Percentiles rank a stretch among this genome's conserved stretches.
phyloP scores from a whole-genome alignment of 2,113 vertebrate genomes.

The Cyprinodon tularosa region DNA sequence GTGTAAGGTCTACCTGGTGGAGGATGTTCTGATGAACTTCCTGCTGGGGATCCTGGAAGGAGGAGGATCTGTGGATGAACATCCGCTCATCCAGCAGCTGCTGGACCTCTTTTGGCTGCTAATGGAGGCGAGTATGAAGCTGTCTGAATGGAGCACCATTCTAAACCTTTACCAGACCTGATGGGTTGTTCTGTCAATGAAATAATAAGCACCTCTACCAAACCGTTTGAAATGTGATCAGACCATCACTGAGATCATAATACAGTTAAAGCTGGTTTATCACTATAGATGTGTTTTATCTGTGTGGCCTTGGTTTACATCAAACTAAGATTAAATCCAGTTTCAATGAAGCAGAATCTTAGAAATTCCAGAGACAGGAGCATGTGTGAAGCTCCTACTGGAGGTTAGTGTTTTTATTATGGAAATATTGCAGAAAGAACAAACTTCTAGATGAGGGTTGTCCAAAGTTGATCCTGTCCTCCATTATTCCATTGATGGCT shows the following conservation, averaged over 20 bases:
- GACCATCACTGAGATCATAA: too few relatives aligned
- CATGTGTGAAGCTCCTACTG: neutral
- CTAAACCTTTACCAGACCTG: too few relatives aligned
- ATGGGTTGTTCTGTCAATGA: too few relatives aligned
- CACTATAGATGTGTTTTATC: too few relatives aligned
- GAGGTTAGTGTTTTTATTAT: neutral
- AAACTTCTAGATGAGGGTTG: neutral
- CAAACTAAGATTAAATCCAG: neutral
- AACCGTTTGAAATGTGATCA: too few relatives aligned
- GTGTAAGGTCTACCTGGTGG: conserved; percentile 96
- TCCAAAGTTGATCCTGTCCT: too few relatives aligned
- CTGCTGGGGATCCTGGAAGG: conserved; percentile 89
- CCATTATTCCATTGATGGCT: too few relatives aligned
- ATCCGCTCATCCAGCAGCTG: conserved; percentile 89
- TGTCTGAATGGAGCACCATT: neutral
- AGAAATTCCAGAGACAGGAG: neutral
- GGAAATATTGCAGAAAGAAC: neutral
- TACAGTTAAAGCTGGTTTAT: neutral
- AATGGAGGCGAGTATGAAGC: conserved; percentile 88
- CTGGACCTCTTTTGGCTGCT: conserved; percentile 97
- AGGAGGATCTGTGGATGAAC: conserved; percentile 85
- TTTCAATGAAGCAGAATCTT: neutral
- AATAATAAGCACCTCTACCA: too few relatives aligned
- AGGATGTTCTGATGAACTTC: conserved; percentile 95
- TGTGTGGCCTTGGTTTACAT: neutral